Percentiles rank a stretch among this genome's conserved stretches.
Evolutionary conservation across 2,888 invertebrate genomes (phyloP).

Genomic region (Metalampra italica): DNA sequence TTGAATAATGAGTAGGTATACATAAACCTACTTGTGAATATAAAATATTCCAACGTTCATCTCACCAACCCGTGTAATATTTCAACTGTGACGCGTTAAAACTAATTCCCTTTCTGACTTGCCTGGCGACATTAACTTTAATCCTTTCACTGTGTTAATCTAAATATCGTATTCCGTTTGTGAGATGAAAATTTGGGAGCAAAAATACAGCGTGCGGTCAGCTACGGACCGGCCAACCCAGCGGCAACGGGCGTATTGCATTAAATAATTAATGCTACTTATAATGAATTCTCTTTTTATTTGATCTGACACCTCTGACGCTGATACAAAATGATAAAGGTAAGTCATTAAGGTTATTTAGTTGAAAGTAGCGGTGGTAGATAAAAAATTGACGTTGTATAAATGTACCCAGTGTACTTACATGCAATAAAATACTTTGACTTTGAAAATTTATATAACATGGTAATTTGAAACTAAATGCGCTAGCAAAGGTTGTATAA

Average conservation of each 20-base stretch:
- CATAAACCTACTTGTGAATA: too few species aligned
- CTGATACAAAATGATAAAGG: neutral
- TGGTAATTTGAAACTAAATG: too few species aligned
- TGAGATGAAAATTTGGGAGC: constrained; percentile 44
- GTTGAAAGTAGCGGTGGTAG: too few species aligned
- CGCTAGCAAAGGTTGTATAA: too few species aligned
- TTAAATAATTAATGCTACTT: constrained; percentile 70
- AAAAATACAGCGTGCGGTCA: constrained; percentile 63
- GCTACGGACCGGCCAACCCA: constrained; percentile 22
- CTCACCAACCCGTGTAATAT: constrained; percentile 23
- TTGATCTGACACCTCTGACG: constrained; percentile 44
- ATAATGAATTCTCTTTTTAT: constrained; percentile 76
- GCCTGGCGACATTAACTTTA: constrained; percentile 18
- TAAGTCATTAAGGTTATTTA: neutral
- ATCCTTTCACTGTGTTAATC: constrained; percentile 52
- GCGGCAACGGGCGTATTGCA: constrained; percentile 44
- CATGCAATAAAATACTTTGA: too few species aligned
- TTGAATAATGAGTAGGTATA: too few species aligned
- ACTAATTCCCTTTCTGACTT: constrained; percentile 45
- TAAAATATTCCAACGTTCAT: neutral
- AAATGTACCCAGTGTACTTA: too few species aligned
- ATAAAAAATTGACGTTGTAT: too few species aligned
- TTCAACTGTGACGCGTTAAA: constrained; percentile 28
- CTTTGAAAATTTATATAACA: too few species aligned
- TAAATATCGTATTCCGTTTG: constrained; percentile 71